phyloP scores from a whole-genome alignment of 2,797 vertebrate genomes.

The Knipowitschia caucasica region DNA sequence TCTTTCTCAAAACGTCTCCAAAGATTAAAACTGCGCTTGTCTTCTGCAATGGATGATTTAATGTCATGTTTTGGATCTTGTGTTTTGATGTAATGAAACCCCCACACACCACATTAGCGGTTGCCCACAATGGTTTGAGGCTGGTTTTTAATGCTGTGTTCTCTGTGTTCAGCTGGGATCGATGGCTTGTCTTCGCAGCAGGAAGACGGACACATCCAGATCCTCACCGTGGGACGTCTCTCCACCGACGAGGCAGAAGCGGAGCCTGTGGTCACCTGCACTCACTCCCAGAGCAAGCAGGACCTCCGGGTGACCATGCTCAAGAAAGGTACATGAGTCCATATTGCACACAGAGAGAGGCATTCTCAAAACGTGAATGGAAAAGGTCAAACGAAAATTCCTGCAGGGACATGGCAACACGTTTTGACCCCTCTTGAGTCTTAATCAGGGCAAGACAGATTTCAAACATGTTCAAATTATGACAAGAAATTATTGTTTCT shows the following conservation, averaged over 20 bases:
- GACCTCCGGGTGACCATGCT: constrained; percentile 93
- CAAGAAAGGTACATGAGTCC: constrained; percentile 95
- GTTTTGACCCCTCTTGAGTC: too few relatives aligned
- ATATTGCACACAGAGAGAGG: too few relatives aligned
- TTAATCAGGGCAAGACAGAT: too few relatives aligned
- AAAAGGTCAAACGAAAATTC: too few relatives aligned
- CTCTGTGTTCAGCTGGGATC: constrained; percentile 78
- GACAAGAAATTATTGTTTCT: too few relatives aligned
- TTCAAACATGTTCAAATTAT: too few relatives aligned
- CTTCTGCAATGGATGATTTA: neutral
- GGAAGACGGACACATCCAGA: constrained; percentile 88
- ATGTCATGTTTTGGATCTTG: too few relatives aligned
- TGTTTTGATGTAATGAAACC: too few relatives aligned
- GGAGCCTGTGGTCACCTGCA: constrained; percentile 81
- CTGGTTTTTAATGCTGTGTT: constrained; percentile 25
- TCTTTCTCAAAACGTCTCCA: neutral
- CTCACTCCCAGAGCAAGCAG: constrained; percentile 85
- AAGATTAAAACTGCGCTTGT: neutral
- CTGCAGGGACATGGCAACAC: too few relatives aligned
- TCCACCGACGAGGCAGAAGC: constrained; percentile 79
- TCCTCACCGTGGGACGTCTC: constrained; percentile 85
- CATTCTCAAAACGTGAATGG: too few relatives aligned
- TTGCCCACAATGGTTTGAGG: neutral
- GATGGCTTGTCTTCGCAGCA: constrained; percentile 86
- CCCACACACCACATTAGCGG: neutral